These are phyloP conservation scores for Caenorhabditis plicata DNA, from an alignment of 2,888 invertebrate species.

Conservation along the genomic window DNA sequence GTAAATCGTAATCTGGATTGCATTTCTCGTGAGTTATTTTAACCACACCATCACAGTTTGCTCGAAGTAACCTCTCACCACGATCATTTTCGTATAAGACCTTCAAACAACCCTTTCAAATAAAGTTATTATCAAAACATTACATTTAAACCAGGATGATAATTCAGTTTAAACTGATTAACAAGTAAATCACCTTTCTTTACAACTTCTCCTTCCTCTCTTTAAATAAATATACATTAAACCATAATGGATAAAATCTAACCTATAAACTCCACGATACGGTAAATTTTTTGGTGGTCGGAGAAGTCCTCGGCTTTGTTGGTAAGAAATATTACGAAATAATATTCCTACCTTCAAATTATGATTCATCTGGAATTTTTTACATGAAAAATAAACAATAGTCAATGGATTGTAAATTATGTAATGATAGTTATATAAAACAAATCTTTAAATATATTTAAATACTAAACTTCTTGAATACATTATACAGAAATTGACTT, in stretches of 20 bases:
- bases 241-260: background rate
- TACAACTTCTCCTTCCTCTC: constrained; percentile 49
- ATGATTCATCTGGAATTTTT: too few species aligned
- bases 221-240: constrained; percentile 1
- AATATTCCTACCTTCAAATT: too few species aligned
- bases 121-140: constrained; percentile 9
- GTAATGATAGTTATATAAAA: too few species aligned
- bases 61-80: constrained; percentile 52
- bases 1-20: constrained; percentile 37
- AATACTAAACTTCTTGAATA: too few species aligned
- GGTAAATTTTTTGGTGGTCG: constrained; percentile 59
- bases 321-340: too few species aligned
- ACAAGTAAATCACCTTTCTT: constrained; percentile 61
- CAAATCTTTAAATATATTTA: too few species aligned
- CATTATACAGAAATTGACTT: too few species aligned
- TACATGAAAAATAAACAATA: too few species aligned
- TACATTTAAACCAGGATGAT: constrained; percentile 66
- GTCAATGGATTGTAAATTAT: too few species aligned
- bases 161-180: constrained; percentile 60
- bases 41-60: constrained; percentile 63
- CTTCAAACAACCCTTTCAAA: constrained; percentile 8
- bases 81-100: constrained; percentile 45
- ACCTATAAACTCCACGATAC: constrained; percentile 61
- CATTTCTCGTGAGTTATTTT: constrained; percentile 57
- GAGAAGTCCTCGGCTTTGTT: constrained; percentile 36